Base-by-base conservation (phyloP, 2,113 vertebrate species). In the Spilogale gracilis region DNA sequence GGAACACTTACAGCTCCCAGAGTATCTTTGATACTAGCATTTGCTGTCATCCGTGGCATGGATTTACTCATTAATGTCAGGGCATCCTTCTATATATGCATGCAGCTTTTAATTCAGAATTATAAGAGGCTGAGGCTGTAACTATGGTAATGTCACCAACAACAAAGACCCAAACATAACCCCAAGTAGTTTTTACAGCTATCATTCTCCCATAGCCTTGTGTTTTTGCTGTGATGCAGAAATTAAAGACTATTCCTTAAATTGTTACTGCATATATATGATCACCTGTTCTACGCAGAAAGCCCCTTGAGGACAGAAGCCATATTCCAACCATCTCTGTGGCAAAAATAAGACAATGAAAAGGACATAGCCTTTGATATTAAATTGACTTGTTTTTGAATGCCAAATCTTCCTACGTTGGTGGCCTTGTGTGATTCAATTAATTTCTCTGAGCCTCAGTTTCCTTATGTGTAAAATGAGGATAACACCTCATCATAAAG, bases 131-230 rank as follows among this genome's bases (percentile, higher is more conserved):
- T 88, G 58, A 84, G n/a, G 25, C 18, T 56, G 23, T 88, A 92
- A 69, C 87, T 11, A 43, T 74, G 14, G 63, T 81, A 94, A 96
- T 1, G 9, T 50, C 56, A 56, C 73, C 10, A 27, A 61, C 65
- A 88, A 88, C 56, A 91, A 93, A 91, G 78, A 79, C 32, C 5
- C 86, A 80, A 79, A 74, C 23, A 58, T 60, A 76, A 81, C 58
- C 73, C 17, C 61, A 54, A 73, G n/a, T 85, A 32, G 87, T 32
- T 43, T 65, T 50, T 61, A 14, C 45, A n/a, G n/a, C 87, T 50
- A 38, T 10, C 16, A 23, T 86, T 90, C 92, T 94, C 38, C 13
- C 4, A 3, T 5, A 79, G 20, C 14, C 10, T 13, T 82, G 1
- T 12, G 27, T 23, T 67, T 74, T 91, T 54, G 56, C 58, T 58